A percentile compares a stretch with the other conserved stretches of the same genome.
phyloP scores from a whole-genome alignment of 30 jellyfish, hydroid and myxozoan species.

The Aurelia coerulea region DNA sequence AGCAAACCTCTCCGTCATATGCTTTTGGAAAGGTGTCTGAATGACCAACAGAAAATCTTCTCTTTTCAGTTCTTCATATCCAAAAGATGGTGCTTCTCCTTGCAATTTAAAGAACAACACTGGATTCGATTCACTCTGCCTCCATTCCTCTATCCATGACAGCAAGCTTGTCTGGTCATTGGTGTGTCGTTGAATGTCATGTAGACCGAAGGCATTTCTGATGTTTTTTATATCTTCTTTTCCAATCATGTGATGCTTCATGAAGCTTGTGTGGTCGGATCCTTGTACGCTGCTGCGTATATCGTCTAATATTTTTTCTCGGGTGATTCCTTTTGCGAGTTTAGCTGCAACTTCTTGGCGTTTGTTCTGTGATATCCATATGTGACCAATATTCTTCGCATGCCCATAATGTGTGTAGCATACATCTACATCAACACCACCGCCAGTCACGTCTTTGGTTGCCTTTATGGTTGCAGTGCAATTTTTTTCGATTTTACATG shows the following conservation, averaged over 20 bases:
- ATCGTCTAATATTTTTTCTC: background rate
- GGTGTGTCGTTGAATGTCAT: background rate
- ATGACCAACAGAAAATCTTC: background rate
- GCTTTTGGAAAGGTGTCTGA: background rate
- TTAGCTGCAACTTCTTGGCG: background rate
- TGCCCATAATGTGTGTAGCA: constrained; percentile 7
- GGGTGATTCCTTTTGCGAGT: background rate
- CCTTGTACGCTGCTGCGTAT: background rate
- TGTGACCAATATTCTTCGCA: background rate
- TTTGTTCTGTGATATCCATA: background rate
- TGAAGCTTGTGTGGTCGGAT: background rate
- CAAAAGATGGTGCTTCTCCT: background rate
- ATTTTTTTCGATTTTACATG: background rate
- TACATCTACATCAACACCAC: background rate
- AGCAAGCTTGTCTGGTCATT: background rate
- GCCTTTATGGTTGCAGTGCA: background rate
- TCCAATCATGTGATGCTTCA: background rate
- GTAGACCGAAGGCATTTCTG: background rate
- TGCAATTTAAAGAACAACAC: background rate
- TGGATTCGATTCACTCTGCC: background rate
- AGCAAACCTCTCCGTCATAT: background rate
- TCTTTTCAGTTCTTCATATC: background rate
- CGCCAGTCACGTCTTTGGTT: background rate
- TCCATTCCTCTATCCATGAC: background rate
- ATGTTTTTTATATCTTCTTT: background rate